These are phyloP conservation scores for Neopelma chrysocephalum DNA, from an alignment of 2,797 vertebrate species.

Conservation along the genomic window DNA sequence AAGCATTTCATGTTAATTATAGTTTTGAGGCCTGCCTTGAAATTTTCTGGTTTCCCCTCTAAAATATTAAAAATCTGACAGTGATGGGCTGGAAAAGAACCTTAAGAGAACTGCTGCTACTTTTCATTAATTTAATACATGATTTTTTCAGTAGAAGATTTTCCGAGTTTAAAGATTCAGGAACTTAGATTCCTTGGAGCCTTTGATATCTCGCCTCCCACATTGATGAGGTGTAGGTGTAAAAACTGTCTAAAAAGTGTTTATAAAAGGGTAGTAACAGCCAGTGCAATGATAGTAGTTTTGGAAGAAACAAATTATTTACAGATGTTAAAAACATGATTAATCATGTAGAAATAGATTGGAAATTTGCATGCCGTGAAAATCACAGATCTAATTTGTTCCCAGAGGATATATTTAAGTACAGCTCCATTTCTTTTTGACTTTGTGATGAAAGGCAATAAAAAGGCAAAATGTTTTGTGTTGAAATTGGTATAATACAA, in stretches of 20 bases:
- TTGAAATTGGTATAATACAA: background rate
- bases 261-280: background rate
- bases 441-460: background rate
- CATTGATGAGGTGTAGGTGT: background rate
- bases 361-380: background rate
- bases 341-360: background rate
- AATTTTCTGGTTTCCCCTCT: background rate
- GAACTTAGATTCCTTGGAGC: background rate
- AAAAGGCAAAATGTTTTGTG: background rate
- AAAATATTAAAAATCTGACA: background rate
- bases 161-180: background rate
- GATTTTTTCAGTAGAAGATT: background rate
- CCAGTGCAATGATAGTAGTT: background rate
- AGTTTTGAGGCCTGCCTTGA: background rate
- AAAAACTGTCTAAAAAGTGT: background rate
- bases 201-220: background rate
- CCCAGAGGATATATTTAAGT: background rate
- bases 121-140: background rate
- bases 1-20: constrained; percentile 9
- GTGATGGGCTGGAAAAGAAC: background rate
- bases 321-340: background rate
- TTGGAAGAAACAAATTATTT: background rate
- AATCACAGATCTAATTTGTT: constrained; percentile 29
- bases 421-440: background rate
- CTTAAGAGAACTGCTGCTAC: background rate